Percentiles rank a stretch among this genome's conserved stretches.
These are phyloP conservation scores for Periphyllus acericola DNA, from an alignment of 2,888 invertebrate species.

Conservation along the genomic window DNA sequence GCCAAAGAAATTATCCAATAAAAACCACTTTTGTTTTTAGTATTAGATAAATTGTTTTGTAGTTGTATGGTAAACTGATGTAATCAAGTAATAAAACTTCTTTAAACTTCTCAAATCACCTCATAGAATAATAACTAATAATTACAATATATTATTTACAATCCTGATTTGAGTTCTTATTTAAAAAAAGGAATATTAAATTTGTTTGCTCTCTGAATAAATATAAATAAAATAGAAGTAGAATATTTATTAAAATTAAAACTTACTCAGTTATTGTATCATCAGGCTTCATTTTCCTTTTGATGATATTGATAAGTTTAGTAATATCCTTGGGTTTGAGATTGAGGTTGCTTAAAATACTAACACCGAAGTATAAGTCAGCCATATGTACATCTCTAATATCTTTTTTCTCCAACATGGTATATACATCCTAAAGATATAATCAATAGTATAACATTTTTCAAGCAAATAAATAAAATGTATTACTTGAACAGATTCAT, in stretches of 20 bases:
- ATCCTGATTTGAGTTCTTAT: no score
- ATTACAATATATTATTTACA: no score
- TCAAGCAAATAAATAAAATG: neutral
- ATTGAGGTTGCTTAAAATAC: conserved; percentile 33
- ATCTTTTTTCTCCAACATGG: conserved; percentile 57
- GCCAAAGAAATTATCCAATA: no score
- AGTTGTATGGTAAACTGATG: no score
- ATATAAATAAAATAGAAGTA: neutral
- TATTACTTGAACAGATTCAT: conserved; percentile 54
- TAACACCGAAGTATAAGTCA: conserved; percentile 41
- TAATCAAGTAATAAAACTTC: no score
- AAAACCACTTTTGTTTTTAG: no score
- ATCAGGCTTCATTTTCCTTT: conserved; percentile 59
- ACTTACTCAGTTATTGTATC: conserved; percentile 55
- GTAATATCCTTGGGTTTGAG: conserved; percentile 49
- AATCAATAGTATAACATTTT: neutral
- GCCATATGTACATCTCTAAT: conserved; percentile 57
- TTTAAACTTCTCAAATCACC: no score
- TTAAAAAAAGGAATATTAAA: no score
- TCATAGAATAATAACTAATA: no score
- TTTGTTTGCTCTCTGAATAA: no score
- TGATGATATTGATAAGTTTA: conserved; percentile 56
- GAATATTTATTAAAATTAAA: neutral
- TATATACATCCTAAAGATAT: conserved; percentile 25
- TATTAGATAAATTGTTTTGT: no score